phyloP scores from a whole-genome alignment of 1,140 invertebrate species.

The Drosophila arizonae region DNA sequence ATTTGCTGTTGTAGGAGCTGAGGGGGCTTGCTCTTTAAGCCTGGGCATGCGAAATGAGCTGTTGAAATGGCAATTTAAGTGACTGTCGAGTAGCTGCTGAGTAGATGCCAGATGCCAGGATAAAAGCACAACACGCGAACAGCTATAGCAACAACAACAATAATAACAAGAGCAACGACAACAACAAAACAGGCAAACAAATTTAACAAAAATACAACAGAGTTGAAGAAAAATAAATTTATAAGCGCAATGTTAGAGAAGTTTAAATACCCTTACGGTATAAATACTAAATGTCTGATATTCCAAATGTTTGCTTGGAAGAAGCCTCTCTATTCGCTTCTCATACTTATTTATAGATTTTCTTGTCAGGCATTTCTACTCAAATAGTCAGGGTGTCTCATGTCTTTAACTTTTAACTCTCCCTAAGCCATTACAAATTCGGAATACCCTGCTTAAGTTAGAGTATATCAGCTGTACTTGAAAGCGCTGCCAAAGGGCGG shows the following conservation, averaged over 20 bases:
- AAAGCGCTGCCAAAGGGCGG: constrained; percentile 40
- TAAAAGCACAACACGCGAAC: constrained; percentile 60
- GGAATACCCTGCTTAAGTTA: not conserved
- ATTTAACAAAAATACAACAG: constrained; percentile 34
- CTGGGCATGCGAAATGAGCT: constrained; percentile 69
- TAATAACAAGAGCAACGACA: constrained; percentile 14
- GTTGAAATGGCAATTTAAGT: constrained; percentile 79
- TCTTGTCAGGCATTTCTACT: too few species aligned
- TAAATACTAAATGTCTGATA: too few species aligned
- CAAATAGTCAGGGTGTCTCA: too few species aligned
- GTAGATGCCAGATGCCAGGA: constrained; percentile 61
- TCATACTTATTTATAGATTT: too few species aligned
- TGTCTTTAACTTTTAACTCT: not conserved
- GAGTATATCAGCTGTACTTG: constrained; percentile 2
- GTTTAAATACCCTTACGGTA: not conserved
- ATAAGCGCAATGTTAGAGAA: not conserved
- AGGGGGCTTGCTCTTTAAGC: constrained; percentile 38
- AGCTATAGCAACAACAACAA: constrained; percentile 24
- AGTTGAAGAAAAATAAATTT: not conserved
- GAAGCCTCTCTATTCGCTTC: too few species aligned
- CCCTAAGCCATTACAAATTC: not conserved
- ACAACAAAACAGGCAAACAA: constrained; percentile 34
- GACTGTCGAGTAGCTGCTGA: constrained; percentile 63
- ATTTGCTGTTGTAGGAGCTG: not conserved
- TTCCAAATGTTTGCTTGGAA: too few species aligned